Percentiles rank a stretch among this genome's conserved stretches.
Evolutionary conservation across 2,113 vertebrate genomes (phyloP).

Genomic region (Casuarius casuarius): DNA sequence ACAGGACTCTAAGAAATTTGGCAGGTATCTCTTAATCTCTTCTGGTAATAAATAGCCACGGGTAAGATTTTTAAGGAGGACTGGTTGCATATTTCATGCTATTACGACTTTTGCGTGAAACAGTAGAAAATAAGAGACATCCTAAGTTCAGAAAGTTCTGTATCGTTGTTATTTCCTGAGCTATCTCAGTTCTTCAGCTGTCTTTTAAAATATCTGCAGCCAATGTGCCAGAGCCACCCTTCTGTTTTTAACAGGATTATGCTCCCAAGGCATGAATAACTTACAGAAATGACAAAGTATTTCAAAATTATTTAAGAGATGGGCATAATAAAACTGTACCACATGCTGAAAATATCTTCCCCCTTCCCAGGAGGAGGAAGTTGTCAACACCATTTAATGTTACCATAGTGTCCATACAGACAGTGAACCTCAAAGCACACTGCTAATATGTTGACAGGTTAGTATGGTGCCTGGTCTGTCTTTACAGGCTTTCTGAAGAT

Average conservation of each 20-base stretch:
- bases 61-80: not conserved
- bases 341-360: not conserved
- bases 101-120: not conserved
- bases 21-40: not conserved
- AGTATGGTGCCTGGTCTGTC: rapidly evolving
- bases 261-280: not conserved
- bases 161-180: constrained; percentile 17
- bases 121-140: not conserved
- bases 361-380: not conserved
- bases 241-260: not conserved
- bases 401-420: not conserved
- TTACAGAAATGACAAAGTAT: not conserved
- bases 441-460: not conserved
- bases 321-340: not conserved
- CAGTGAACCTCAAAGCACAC: not conserved
- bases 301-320: constrained; percentile 16
- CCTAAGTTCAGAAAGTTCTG: not conserved
- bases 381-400: not conserved
- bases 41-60: not conserved
- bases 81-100: rapidly evolving
- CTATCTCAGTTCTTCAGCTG: not conserved
- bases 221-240: not conserved
- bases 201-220: not conserved
- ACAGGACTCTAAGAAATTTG: not conserved
- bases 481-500: not conserved